Conservation (phyloP, 2,888 invertebrate species). For the Thelaira solivaga region DNA sequence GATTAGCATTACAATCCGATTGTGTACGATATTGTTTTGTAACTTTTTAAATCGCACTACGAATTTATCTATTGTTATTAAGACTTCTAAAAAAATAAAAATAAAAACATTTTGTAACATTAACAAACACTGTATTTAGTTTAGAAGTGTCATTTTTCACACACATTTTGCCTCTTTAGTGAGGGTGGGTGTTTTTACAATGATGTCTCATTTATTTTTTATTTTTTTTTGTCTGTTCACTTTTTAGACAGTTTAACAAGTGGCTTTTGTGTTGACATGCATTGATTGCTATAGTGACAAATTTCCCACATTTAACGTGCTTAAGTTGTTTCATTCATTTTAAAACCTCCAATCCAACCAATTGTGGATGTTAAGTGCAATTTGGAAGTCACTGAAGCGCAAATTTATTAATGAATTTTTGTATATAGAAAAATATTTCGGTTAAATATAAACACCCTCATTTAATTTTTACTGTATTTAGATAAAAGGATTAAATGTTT, state of each 20-base stretch:
- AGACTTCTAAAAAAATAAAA: too few species aligned
- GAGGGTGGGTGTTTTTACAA: conserved; percentile 49
- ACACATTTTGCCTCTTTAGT: conserved; percentile 18
- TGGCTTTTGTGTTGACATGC: conserved; percentile 60
- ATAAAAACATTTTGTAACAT: conserved; percentile 17
- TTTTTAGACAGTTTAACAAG: conserved; percentile 56
- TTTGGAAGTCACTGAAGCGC: conserved; percentile 71
- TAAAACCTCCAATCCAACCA: conserved; percentile 18
- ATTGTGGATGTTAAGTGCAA: conserved; percentile 63
- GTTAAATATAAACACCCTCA: conserved; percentile 41
- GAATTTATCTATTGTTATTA: conserved; percentile 43
- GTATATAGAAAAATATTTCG: conserved; percentile 29
- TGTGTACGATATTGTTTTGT: conserved; percentile 70
- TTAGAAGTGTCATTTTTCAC: conserved; percentile 60
- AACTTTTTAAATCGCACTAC: conserved; percentile 58
- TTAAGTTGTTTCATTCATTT: conserved; percentile 59
- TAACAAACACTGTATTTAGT: conserved; percentile 54
- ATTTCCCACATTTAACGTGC: conserved; percentile 69
- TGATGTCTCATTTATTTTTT: conserved; percentile 21
- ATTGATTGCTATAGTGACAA: conserved; percentile 62
- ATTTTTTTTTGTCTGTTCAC: conserved; percentile 15
- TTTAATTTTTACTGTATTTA: neutral
- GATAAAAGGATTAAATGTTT: conserved; percentile 30
- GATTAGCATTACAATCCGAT: conserved; percentile 74
- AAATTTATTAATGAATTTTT: conserved; percentile 64